These are phyloP conservation scores for Diplodus sargus DNA, from an alignment of 2,797 vertebrate genomes.

Conservation along the genomic window DNA sequence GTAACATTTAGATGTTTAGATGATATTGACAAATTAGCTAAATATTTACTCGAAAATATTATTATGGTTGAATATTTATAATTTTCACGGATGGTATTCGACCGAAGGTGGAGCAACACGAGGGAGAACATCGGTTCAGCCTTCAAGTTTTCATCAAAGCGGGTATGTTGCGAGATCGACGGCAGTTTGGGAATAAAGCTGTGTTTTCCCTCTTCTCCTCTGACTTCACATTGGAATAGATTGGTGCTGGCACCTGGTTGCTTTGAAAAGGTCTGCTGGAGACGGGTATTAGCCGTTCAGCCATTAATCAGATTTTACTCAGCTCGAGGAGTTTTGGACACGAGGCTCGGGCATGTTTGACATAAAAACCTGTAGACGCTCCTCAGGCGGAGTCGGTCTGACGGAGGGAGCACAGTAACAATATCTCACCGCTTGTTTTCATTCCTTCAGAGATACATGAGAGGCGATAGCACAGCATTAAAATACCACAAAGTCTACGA, in stretches of 20 bases:
- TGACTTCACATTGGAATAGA: constrained; percentile 33
- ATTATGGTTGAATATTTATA: too few relatives aligned
- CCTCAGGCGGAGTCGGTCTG: neutral
- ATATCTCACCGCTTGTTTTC: neutral
- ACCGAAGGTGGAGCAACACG: too few relatives aligned
- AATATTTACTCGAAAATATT: too few relatives aligned
- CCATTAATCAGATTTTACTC: constrained; percentile 36
- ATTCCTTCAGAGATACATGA: neutral
- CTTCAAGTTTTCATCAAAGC: neutral
- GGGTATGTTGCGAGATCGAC: neutral
- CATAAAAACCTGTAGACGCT: neutral
- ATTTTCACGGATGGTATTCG: too few relatives aligned
- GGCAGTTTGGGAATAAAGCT: constrained; percentile 12
- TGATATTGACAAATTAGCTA: too few relatives aligned
- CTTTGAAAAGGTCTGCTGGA: constrained; percentile 31
- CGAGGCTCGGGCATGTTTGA: constrained; percentile 21
- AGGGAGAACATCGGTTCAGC: too few relatives aligned
- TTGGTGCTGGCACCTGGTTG: constrained; percentile 30
- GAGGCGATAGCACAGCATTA: neutral
- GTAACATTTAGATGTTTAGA: too few relatives aligned
- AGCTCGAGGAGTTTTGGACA: constrained; percentile 17
- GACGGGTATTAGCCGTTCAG: constrained; percentile 17
- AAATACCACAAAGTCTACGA: neutral
- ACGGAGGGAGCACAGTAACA: too few relatives aligned
- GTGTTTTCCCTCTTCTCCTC: neutral